A percentile compares a stretch with the other conserved stretches of the same genome.
Evolutionary conservation across 2,888 invertebrate genomes (phyloP).

Genomic region (Escarpia spicata): DNA sequence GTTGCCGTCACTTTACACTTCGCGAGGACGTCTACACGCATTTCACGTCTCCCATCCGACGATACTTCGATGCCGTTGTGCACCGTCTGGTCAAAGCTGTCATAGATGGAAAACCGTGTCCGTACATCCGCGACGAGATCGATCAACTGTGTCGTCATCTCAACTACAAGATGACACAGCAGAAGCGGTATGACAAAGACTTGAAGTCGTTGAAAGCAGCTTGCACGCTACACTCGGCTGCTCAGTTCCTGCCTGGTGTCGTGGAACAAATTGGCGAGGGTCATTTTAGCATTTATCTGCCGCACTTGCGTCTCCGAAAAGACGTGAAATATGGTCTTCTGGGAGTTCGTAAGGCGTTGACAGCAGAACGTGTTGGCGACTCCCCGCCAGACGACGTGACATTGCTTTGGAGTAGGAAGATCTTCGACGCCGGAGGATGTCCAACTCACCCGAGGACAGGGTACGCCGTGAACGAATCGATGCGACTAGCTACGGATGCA

Average conservation of each 20-base stretch:
- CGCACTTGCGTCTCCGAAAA: constrained; percentile 37
- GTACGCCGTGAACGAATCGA: background rate
- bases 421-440: constrained; percentile 47
- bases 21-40: constrained; percentile 48
- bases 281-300: constrained; percentile 43
- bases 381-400: constrained; percentile 32
- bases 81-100: constrained; percentile 53
- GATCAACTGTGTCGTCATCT: constrained; percentile 40
- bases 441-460: background rate
- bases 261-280: constrained; percentile 47
- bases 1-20: constrained; percentile 46
- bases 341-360: constrained; percentile 32
- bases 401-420: constrained; percentile 52
- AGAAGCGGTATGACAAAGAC: constrained; percentile 25
- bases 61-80: constrained; percentile 55
- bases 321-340: constrained; percentile 43
- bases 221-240: constrained; percentile 44
- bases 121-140: constrained; percentile 49
- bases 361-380: background rate
- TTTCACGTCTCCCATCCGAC: constrained; percentile 54
- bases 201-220: constrained; percentile 21
- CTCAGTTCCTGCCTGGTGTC: constrained; percentile 49
- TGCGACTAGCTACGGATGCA: background rate
- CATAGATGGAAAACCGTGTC: constrained; percentile 32
- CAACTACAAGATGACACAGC: background rate